These are phyloP conservation scores for Ypsolopha scabrella DNA, from an alignment of 2,888 invertebrate species.

Conservation along the genomic window DNA sequence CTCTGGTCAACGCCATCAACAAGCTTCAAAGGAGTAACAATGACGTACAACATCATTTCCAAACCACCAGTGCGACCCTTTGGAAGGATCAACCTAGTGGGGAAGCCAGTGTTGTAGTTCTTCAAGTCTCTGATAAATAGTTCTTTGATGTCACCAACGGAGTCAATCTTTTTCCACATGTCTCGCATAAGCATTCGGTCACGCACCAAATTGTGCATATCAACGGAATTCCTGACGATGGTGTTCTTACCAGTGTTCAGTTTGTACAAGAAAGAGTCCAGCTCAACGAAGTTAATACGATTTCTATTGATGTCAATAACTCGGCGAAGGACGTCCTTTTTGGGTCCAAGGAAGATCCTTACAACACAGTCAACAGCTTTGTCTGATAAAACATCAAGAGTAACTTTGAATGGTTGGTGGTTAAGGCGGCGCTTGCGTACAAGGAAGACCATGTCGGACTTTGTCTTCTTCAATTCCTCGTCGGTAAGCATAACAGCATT, in stretches of 20 bases:
- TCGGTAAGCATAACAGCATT: constrained; percentile 66
- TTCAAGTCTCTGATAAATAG: constrained; percentile 41
- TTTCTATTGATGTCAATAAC: constrained; percentile 69
- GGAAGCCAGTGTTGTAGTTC: constrained; percentile 75
- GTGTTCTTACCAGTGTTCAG: constrained; percentile 74
- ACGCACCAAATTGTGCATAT: constrained; percentile 74
- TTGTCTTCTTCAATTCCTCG: constrained; percentile 56
- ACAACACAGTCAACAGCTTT: constrained; percentile 71
- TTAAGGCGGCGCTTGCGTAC: constrained; percentile 74
- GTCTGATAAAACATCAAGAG: constrained; percentile 67
- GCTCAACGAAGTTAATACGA: constrained; percentile 73
- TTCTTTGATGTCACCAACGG: constrained; percentile 56
- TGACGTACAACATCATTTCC: constrained; percentile 73
- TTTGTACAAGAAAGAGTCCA: constrained; percentile 73
- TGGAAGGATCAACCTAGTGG: constrained; percentile 78
- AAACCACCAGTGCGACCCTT: constrained; percentile 77
- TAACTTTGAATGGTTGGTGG: constrained; percentile 73
- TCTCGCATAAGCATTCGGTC: constrained; percentile 76
- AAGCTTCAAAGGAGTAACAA: constrained; percentile 67
- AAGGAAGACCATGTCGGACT: constrained; percentile 56
- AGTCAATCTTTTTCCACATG: constrained; percentile 72
- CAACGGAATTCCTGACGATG: constrained; percentile 72
- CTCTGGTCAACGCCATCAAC: constrained; percentile 45
- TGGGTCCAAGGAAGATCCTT: constrained; percentile 77
- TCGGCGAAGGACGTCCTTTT: constrained; percentile 70